Evolutionary conservation across 2,797 vertebrate species (phyloP), one percentile per base, ranked within the genome.

Genomic region (Xenopus petersii): DNA sequence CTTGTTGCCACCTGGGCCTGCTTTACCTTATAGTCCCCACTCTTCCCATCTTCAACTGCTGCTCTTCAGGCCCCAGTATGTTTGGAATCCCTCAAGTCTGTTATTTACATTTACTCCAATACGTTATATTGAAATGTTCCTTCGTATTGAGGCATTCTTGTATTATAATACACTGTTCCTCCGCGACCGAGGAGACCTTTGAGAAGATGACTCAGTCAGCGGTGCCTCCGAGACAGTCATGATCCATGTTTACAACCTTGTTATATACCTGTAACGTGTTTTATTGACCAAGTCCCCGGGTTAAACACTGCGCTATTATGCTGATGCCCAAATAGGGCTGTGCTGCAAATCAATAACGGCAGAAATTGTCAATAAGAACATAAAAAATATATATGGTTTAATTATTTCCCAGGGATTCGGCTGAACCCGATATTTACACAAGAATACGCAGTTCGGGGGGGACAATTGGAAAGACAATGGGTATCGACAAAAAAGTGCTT

Each of bases 241-340:
- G 60, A 59, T 78, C 36, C 51, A 64, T 78, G 70, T 56, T 69
- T 78, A 69, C 75, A 79, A 70, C 74, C 10, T 61, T 54, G 64
- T 55, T 74, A 70, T 69, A 68, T 54, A 17, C 66, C 59, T 46
- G 42, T 69, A 78, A 78, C 64, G 49, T 68, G 66, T 65, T 77
- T 79, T 74, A 79, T 79, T 79, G 76, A 79, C 66, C 17, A 60
- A 69, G 66, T 70, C 76, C 67, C 71, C 30, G 13, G 76, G 76
- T 79, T 74, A 79, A 79, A 79, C 67, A 64, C 26, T 65, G 26
- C 36, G 30, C 56, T n/a, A 54, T 61, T 49, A 60, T 79, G 61
- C 48, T 79, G 64, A 70, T 49, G 46, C n/a, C 55, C 16, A 56
- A 70, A 60, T 48, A 24, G 26, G 17, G n/a, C 54, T 51, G 5